Evolutionary conservation across 2,113 vertebrate species (phyloP), one percentile per base, ranked within the genome.

Genomic region (Oryzias curvinotus): DNA sequence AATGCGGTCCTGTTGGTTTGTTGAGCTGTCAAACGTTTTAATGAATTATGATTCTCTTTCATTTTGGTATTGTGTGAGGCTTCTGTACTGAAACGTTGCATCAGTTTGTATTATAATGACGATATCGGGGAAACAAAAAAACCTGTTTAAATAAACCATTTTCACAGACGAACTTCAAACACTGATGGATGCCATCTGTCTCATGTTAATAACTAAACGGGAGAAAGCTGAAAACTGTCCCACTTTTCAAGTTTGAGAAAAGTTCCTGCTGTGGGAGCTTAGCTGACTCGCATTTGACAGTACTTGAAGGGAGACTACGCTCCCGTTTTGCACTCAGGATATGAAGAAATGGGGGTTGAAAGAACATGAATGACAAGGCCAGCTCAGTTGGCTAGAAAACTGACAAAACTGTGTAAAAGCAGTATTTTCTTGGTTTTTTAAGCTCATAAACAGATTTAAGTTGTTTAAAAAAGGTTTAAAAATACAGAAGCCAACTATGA

Each of bases 111-210:
- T 71, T 82, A 88, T 84, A 83, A 83, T 86, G 77, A 81, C 68
- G 36, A 81, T 84, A 87, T 79, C 68, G 79, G 75, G 85, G 77
- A 70, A 80, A 81, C 21, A 36, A 30, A 30, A 30, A 30, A 36
- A 36, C 10, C 36, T 83, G 85, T 88, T 83, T 67, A 86, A 90
- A 85, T 88, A 86, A 91, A 91, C 71, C 81, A 88, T 90, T 86
- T 89, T 88, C 83, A 87, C 84, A 80, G 81, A 87, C 78, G 81
- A 85, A 85, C 85, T 80, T 80, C 69, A 80, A 83, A 84, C 68
- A 79, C 62, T 55, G 59, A 47, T 41, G 64, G 59, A 65, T 78
- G 61, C 77, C 65, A 73, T 88, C 77, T 81, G 77, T 88, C 65
- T 73, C 41, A 45, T 42, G 13, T 1, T 3, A 49, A 61, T 0